phyloP scores from a whole-genome alignment of 1,140 invertebrate species.

The Drosophila tsacasi region DNA sequence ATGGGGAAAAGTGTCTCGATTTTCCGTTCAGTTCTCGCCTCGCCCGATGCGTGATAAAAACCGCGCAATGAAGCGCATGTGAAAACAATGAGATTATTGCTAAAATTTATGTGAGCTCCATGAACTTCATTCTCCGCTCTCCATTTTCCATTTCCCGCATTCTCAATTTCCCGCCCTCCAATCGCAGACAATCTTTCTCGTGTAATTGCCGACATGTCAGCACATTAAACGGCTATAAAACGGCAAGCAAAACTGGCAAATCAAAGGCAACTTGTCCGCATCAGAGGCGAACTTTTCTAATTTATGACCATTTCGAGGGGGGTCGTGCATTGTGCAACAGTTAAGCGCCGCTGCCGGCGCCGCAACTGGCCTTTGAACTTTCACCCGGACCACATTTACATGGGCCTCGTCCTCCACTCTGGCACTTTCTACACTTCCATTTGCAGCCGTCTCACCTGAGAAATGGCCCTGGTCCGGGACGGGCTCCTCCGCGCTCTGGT shows the following conservation, averaged over 20 bases:
- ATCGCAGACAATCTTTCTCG: constrained; percentile 42
- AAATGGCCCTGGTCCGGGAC: constrained; percentile 20
- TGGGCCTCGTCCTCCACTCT: constrained; percentile 6
- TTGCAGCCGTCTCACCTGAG: constrained; percentile 42
- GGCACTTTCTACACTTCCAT: not conserved
- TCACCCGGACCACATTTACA: constrained; percentile 59
- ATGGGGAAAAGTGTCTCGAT: constrained; percentile 57
- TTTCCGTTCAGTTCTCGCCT: constrained; percentile 25
- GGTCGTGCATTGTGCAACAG: constrained; percentile 63
- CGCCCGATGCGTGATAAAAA: constrained; percentile 57
- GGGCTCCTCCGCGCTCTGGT: constrained; percentile 32
- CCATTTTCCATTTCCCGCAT: constrained; percentile 14
- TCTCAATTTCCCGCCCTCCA: constrained; percentile 16
- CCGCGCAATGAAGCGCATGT: constrained; percentile 71
- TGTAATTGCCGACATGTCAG: constrained; percentile 79
- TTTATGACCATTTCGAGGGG: constrained; percentile 61
- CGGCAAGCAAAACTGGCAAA: constrained; percentile 67
- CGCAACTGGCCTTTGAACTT: constrained; percentile 52
- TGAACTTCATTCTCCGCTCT: constrained; percentile 34
- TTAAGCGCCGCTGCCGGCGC: constrained; percentile 49
- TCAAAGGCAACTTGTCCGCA: constrained; percentile 79
- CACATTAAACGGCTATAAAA: constrained; percentile 82
- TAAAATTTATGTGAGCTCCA: constrained; percentile 71
- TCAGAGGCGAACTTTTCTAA: constrained; percentile 70
- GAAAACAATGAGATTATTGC: constrained; percentile 82